Evolutionary conservation across 1,140 invertebrate genomes (phyloP).

Genomic region (Melitaea cinxia): DNA sequence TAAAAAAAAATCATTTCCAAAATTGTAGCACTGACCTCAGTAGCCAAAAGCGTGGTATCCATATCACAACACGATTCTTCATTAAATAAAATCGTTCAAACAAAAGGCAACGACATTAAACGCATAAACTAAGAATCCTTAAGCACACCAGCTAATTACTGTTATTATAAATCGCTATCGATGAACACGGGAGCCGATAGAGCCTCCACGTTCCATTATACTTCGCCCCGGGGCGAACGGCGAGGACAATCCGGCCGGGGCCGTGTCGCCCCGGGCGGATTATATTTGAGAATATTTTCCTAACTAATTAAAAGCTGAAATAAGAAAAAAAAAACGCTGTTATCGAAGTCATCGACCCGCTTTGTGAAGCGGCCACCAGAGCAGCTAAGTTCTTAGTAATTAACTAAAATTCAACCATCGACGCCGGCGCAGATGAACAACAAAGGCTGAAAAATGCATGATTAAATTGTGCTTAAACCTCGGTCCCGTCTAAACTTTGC

Average conservation of each 20-base stretch:
- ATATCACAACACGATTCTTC: background rate
- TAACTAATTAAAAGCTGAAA: slow-evolving; percentile 80
- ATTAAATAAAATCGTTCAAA: background rate
- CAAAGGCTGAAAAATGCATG: slow-evolving; percentile 15
- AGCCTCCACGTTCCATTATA: slow-evolving; percentile 52
- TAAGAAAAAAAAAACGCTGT: slow-evolving; percentile 75
- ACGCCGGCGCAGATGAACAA: slow-evolving; percentile 18
- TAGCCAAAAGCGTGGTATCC: too few species aligned
- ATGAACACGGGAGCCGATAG: slow-evolving; percentile 60
- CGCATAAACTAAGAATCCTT: slow-evolving; percentile 4
- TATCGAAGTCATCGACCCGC: slow-evolving; percentile 77
- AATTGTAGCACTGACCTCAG: too few species aligned
- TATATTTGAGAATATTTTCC: slow-evolving; percentile 80
- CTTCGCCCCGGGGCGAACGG: slow-evolving; percentile 46
- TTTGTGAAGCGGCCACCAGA: slow-evolving; percentile 74
- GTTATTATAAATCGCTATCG: slow-evolving; percentile 51
- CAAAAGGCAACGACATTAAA: slow-evolving; percentile 4
- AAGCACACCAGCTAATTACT: slow-evolving; percentile 38
- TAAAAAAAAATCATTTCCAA: too few species aligned
- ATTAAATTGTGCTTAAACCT: slow-evolving; percentile 12
- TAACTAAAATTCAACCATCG: slow-evolving; percentile 67
- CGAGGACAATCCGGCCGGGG: slow-evolving; percentile 57
- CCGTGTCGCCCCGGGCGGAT: slow-evolving; percentile 51
- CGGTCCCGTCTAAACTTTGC: slow-evolving; percentile 1
- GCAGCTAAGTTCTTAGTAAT: slow-evolving; percentile 68